Conservation (phyloP, 1,140 invertebrate genomes). For the Bombus confusus region DNA sequence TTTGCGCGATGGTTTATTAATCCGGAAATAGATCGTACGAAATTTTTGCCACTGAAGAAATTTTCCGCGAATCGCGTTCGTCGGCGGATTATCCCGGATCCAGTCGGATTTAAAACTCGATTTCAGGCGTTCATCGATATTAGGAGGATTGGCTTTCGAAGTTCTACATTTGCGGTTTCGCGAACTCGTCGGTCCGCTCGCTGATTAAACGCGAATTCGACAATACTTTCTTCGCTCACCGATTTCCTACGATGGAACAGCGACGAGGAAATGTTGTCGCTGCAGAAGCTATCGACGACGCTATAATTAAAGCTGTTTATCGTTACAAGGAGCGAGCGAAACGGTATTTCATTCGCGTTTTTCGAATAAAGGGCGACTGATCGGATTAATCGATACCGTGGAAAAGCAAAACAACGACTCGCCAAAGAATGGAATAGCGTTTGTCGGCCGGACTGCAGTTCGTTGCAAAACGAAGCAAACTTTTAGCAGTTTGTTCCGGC, state of each 20-base stretch:
- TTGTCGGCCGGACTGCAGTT: not conserved
- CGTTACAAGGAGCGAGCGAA: not conserved
- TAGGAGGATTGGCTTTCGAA: not conserved
- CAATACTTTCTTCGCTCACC: not conserved
- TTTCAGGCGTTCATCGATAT: not conserved
- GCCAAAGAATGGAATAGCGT: not conserved
- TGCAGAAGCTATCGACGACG: not conserved
- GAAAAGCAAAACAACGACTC: not conserved
- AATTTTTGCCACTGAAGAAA: not conserved
- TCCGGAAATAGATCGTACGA: not conserved
- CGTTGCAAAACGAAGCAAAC: slow-evolving; percentile 25
- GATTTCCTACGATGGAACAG: not conserved
- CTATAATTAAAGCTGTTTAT: not conserved
- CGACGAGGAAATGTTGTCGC: not conserved
- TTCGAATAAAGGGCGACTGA: not conserved
- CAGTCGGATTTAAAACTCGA: not conserved
- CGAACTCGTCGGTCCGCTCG: too few relatives aligned
- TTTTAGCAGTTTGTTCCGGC: slow-evolving; percentile 50
- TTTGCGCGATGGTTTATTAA: not conserved
- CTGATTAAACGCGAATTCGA: not conserved
- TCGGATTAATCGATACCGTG: slow-evolving; percentile 16
- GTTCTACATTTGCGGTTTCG: not conserved
- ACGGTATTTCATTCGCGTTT: not conserved
- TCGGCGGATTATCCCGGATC: not conserved
- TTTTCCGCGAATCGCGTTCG: not conserved